These are phyloP conservation scores for Aphaenogaster ashmeadi DNA, from an alignment of 1,140 invertebrate species.

Conservation along the genomic window DNA sequence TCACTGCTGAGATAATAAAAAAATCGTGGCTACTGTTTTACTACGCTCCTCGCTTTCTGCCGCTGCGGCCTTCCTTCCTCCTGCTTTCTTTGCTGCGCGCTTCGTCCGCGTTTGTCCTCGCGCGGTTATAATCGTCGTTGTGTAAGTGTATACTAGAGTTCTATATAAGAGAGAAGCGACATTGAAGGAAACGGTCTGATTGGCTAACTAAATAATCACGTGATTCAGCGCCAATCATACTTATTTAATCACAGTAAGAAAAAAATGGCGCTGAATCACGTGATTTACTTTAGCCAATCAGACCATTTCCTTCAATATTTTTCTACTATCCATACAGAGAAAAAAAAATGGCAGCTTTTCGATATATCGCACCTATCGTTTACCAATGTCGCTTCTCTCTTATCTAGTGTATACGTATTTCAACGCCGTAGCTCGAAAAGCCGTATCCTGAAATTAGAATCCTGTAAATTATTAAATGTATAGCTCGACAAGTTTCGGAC, in stretches of 20 bases:
- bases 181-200: no score
- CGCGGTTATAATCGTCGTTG: constrained; percentile 16
- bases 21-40: constrained; percentile 59
- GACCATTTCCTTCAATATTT: no score
- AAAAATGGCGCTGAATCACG: no score
- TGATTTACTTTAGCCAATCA: no score
- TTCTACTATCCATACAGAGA: no score
- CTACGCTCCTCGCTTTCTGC: constrained; percentile 44
- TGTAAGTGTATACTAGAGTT: not conserved
- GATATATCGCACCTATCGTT: no score
- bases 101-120: not conserved
- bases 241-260: no score
- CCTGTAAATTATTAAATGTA: not conserved
- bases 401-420: not conserved
- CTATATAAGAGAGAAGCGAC: no score
- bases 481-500: not conserved
- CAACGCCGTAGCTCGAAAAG: not conserved
- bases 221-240: no score
- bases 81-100: not conserved
- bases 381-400: no score
- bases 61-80: not conserved
- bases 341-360: no score
- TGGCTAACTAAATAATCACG: no score
- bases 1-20: constrained; percentile 55
- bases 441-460: not conserved